These are phyloP conservation scores for Lymantria dispar DNA, from an alignment of 2,888 invertebrate genomes.

Conservation along the genomic window DNA sequence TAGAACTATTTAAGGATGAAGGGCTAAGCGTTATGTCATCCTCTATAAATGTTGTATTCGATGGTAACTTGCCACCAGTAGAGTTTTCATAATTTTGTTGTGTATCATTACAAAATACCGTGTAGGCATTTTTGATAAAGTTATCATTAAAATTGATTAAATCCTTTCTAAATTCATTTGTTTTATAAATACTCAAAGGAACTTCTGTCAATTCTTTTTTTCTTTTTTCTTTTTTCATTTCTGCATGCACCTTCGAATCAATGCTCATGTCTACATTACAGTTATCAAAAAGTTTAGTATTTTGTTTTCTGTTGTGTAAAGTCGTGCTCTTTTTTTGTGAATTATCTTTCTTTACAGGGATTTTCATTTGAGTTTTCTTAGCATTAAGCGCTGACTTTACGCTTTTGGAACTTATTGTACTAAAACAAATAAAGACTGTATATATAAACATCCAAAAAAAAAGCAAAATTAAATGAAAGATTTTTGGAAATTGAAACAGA, in stretches of 20 bases:
- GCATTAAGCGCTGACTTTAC: conserved; percentile 32
- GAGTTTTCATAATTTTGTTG: conserved; percentile 32
- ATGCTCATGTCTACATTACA: conserved; percentile 31
- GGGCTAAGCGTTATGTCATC: conserved; percentile 32
- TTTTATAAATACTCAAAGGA: conserved; percentile 29
- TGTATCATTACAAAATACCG: conserved; percentile 53
- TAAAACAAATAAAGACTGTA: conserved; percentile 29
- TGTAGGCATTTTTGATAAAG: conserved; percentile 37
- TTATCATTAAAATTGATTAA: conserved; percentile 44
- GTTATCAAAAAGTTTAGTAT: conserved; percentile 17
- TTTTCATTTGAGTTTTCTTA: conserved; percentile 30
- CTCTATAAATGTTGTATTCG: conserved; percentile 14
- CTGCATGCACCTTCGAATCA: conserved; percentile 21
- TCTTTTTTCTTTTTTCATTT: conserved; percentile 17
- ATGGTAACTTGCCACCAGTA: conserved; percentile 25
- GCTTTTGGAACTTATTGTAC: conserved; percentile 39
- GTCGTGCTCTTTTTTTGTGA: conserved; percentile 14
- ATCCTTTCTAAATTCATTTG: conserved; percentile 42
- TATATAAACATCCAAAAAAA: neutral
- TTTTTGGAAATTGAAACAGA: neutral
- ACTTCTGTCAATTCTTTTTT: conserved; percentile 16
- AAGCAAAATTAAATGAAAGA: neutral
- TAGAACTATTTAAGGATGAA: conserved; percentile 56
- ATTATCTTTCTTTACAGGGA: conserved; percentile 23
- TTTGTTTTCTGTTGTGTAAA: conserved; percentile 31